Evolutionary conservation across 2,797 vertebrate species (phyloP), one percentile per base, ranked within the genome.

Genomic region (Esox lucius): DNA sequence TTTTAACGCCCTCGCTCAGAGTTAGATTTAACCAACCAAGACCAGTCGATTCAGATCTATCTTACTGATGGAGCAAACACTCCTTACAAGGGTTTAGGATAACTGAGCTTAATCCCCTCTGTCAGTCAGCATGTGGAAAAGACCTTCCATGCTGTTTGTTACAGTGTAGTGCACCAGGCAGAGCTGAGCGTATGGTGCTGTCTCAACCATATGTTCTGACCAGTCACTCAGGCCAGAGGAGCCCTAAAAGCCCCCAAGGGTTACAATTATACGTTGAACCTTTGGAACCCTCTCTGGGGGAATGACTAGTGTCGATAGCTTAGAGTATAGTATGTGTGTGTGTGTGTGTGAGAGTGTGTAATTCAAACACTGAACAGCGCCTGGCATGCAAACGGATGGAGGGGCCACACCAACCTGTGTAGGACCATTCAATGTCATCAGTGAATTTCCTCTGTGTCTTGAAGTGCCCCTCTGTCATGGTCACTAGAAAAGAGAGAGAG

Each of bases 371-470:
- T 24, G 3, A 59, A 59, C 22, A 24, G 56, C 9, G 8, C 56
- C n/a, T 4, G 22, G 11, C 56, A 7, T 56, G 19, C 19, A n/a
- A 8, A 56, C 19, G 2, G 19, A n/a, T 56, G 22, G 5, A 11
- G 56, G 12, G 4, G 88, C 91, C 35, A 90, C 61, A 61, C 53
- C 53, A 24, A 98, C 97, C 97, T 93, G 96, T 92, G 71, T 99
- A 99, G 12, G 97, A 98, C 97, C 97, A 99, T 78, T 96, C 95
- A 64, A 96, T 91, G 48, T 96, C 95, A 86, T 98, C 96, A 0
- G 93, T 89, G 87, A 95, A 87, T 90, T 96, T 97, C 82, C 93
- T 91, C 82, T 92, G 86, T 13, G 87, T 87, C 79, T 89, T 86
- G 75, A 85, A 75, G 82, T 89, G 75, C 22, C 84, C 83, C 68